Evolutionary conservation across 2,888 invertebrate species (phyloP), one percentile per base, ranked within the genome.

Genomic region (Leucoma salicis): DNA sequence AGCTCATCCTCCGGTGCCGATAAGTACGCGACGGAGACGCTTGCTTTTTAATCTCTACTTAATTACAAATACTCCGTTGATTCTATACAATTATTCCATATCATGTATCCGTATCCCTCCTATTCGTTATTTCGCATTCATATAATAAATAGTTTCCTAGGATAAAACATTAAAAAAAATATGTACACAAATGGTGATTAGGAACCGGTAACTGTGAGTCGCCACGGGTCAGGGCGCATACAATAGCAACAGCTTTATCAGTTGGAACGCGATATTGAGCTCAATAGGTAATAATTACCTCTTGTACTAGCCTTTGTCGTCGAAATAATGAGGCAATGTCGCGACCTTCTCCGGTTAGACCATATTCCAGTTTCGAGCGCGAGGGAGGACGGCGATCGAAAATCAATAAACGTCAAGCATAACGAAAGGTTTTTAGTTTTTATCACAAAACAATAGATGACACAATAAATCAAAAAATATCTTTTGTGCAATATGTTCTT

Each of bases 391-490:
- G 63, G 62, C 68, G 59, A 68, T 70, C 71, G 61, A 57, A 75
- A 70, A 76, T 72, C 71, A 68, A 75, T 71, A 68, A 71, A 69
- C 57, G 53, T 69, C 68, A 67, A 75, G 71, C 77, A 72, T 74
- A 74, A 74, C 75, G 66, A 70, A 74, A 65, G 46, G 52, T 61
- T 68, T 78, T 70, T 74, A 68, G 67, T 68, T 65, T 63, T 62
- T 60, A 63, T 57, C 50, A 54, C 55, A 46, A 73, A 79, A 83
- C 81, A 80, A 85, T 78, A 64, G 66, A 46, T 44, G 57, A 63
- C 45, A 64, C 74, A 79, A 84, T 86, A 87, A 87, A 84, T 83
- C 79, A 83, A 82, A 82, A 82, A 80, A 79, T 69, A 70, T 73
- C 80, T 79, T 75, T 86, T 83, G 79, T 85, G 68, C 70, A 78